Base-by-base conservation (phyloP, 2,113 vertebrate species). In the Cyanistes caeruleus region DNA sequence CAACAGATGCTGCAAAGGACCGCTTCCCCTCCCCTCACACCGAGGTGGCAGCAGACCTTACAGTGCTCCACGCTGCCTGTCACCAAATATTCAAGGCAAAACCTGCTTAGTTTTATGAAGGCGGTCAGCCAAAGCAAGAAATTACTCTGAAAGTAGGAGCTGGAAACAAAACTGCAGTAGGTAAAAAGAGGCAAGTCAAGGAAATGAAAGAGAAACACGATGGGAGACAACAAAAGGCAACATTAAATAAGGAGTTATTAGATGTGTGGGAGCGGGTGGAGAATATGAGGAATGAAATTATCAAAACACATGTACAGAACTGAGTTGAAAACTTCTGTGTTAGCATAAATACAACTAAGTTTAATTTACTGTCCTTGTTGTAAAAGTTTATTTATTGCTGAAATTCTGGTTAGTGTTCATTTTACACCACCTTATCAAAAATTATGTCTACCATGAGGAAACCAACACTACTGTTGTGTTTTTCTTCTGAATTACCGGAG, bases 1-100 rank as follows among this genome's bases (percentile, higher is more conserved):
- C 97, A 97, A 97, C 97, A 96, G 89, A 92, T 89, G 91, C 89
- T 94, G 95, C 82, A 80, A 76, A 97, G 77, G 70, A 92, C 89
- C 89, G 55, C 67, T 86, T 94, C 68, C 63, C 78, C 49, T 89
- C 80, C 63, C 39, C 79, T 87, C 81, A 15, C 86, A 35, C 44
- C 1, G 1, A 81, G 63, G 58, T 46, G 58, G 65, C 33, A 63
- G 46, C 76, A 76, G 83, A 87, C 70, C 59, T 89, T 9, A 58
- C 69, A 22, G 46, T 7, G 56, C 74, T 87, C 70, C 43, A 30
- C 89, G 76, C n/a, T 82, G 44, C 46, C 77, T 51, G 15, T 31
- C 83, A 67, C 48, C 53, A 94, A 86, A 89, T 52, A 72, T 9
- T 77, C 89, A 65, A 84, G 83, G 69, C 18, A 84, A 94, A 95